Evolutionary conservation across 92 coral and sea anemone species (phyloP), one percentile per base, ranked within the genome.

Genomic region (Heteractis magnifica): DNA sequence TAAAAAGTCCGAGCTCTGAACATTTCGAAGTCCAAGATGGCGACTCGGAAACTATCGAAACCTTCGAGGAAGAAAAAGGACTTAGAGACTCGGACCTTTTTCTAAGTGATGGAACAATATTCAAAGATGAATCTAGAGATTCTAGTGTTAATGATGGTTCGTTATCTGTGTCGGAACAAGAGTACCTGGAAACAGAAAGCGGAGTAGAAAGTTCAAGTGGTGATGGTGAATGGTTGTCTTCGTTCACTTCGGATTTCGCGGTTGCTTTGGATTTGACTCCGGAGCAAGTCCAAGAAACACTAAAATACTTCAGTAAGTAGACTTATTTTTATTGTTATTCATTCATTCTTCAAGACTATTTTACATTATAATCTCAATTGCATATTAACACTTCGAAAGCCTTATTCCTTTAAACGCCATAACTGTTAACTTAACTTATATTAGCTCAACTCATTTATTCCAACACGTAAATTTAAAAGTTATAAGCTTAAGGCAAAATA

Each of bases 261-360:
- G 77, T 88, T 68, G 98, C 92, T 1, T 94, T 97, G 52, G 99
- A 97, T 91, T 88, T 97, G 34, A 97, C 99, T 14, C 85, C 95
- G 15, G 99, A 97, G 81, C 99, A 97, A 82, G 98, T 98, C 10
- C 94, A 87, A 72, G 99, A 97, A 87, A 97, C 99, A 8, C 84
- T 97, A 77, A 92, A 90, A 85, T 97, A 97, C 88, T 97, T 97
- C 84, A 92, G 44, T 34, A 34, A 34, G 44, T 34, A 34, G 44
- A 34, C 44, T 34, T 34, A 44, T 41, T 56, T 18, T 52, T 71
- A 23, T 44, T 76, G 20, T 44, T 80, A 2, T 34, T 56, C 4
- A 0, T 77, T 68, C 4, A 55, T 26, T 16, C 21, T 55, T 51
- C 10, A 48, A 15, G 10, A 2, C 14, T 64, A 10, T 58, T 82